Percentiles rank a stretch among this genome's conserved stretches.
Evolutionary conservation across 2,113 vertebrate genomes (phyloP).

Genomic region (Sturnus vulgaris): DNA sequence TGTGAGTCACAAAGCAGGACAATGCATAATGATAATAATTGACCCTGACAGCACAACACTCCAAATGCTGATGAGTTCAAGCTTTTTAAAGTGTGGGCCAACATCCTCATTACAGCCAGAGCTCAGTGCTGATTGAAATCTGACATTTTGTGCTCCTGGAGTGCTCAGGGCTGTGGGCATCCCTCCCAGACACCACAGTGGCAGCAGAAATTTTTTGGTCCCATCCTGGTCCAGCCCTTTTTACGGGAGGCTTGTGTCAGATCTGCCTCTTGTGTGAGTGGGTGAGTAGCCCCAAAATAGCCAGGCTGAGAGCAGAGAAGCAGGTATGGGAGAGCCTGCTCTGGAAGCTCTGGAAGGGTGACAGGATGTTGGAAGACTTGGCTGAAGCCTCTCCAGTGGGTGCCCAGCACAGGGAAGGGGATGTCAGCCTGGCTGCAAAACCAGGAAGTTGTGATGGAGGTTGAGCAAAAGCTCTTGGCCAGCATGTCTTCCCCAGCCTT

Average conservation of each 20-base stretch:
- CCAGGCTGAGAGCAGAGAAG: not conserved
- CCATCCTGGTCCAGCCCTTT: accelerated
- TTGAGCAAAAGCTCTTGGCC: not conserved
- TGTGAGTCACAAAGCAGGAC: not conserved
- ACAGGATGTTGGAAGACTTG: not conserved
- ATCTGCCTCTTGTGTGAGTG: not conserved
- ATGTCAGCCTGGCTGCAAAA: not conserved
- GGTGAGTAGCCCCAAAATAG: not conserved
- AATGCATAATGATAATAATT: not conserved
- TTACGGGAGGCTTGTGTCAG: not conserved
- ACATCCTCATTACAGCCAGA: not conserved
- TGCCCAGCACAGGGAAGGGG: not conserved
- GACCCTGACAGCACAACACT: not conserved
- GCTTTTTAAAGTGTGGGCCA: not conserved
- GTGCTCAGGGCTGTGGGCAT: not conserved
- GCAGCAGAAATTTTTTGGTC: not conserved
- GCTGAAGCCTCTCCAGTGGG: not conserved
- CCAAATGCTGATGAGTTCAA: conserved; percentile 4
- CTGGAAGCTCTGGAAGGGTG: not conserved
- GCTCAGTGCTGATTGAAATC: not conserved
- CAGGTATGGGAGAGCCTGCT: not conserved
- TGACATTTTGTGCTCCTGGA: not conserved
- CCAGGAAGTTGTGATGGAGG: not conserved
- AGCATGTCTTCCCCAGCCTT: not conserved
- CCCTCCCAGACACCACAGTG: not conserved